These are phyloP conservation scores for Pithys albifrons DNA, from an alignment of 2,113 vertebrate species.

Conservation along the genomic window DNA sequence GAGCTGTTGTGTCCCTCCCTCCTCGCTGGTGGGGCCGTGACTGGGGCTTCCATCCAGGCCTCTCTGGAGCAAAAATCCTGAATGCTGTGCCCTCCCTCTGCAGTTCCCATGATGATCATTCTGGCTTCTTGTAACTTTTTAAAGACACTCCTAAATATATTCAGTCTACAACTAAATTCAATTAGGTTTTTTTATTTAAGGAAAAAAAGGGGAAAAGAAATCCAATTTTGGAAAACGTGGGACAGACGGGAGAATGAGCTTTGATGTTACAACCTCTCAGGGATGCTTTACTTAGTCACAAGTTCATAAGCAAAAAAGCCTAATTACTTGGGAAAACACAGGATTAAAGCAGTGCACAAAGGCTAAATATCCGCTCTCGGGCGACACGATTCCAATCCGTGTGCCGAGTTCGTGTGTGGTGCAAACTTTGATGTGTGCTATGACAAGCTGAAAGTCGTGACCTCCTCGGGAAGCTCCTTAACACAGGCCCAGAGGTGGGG, in stretches of 20 bases:
- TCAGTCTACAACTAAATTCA: slow-evolving; percentile 76
- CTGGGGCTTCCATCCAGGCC: not conserved
- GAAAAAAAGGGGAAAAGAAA: slow-evolving; percentile 73
- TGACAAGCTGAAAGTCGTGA: slow-evolving; percentile 77
- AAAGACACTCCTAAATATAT: slow-evolving; percentile 63
- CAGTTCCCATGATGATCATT: slow-evolving; percentile 61
- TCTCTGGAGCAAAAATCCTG: not conserved
- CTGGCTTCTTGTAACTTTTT: slow-evolving; percentile 64
- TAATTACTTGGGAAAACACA: slow-evolving; percentile 81
- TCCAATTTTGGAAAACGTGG: slow-evolving; percentile 84
- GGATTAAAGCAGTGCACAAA: slow-evolving; percentile 76
- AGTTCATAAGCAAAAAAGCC: slow-evolving; percentile 82
- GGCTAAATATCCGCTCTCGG: slow-evolving; percentile 74
- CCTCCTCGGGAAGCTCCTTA: slow-evolving; percentile 68
- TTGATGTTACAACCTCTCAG: slow-evolving; percentile 81
- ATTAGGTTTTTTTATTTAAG: slow-evolving; percentile 71
- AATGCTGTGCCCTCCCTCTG: not conserved
- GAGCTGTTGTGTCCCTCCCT: not conserved
- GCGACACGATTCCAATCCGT: slow-evolving; percentile 63
- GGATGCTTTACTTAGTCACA: slow-evolving; percentile 79
- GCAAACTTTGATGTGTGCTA: slow-evolving; percentile 77
- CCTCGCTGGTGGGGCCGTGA: not conserved
- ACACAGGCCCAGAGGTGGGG: slow-evolving; percentile 37
- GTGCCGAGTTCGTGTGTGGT: slow-evolving; percentile 81
- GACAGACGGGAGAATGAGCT: slow-evolving; percentile 73